A percentile compares a stretch with the other conserved stretches of the same genome.
Evolutionary conservation across 2,888 invertebrate species (phyloP).

Genomic region (Archips xylosteana): DNA sequence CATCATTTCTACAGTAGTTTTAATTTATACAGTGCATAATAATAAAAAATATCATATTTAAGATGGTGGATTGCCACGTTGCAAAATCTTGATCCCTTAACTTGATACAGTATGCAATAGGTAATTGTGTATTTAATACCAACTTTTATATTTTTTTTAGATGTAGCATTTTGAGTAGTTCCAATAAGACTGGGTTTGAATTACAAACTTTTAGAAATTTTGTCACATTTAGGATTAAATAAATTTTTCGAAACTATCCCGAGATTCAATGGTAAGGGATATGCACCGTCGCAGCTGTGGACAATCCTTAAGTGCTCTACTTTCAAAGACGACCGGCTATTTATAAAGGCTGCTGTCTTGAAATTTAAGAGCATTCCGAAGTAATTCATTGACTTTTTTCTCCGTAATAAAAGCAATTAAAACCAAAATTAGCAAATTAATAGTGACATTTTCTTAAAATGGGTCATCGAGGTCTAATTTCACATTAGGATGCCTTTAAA

Average conservation of each 20-base stretch:
- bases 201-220: too few species aligned
- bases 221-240: background rate
- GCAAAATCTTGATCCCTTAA: too few species aligned
- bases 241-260: background rate
- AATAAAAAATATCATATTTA: too few species aligned
- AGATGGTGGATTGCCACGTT: too few species aligned
- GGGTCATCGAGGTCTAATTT: background rate
- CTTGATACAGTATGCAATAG: too few species aligned
- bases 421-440: background rate
- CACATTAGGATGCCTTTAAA: background rate
- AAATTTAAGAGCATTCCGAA: background rate
- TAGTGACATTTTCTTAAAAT: background rate
- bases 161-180: too few species aligned
- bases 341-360: constrained; percentile 43
- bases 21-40: too few species aligned
- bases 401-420: background rate
- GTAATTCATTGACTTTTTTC: background rate
- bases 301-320: constrained; percentile 50
- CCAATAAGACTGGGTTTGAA: too few species aligned
- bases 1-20: too few species aligned
- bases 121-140: too few species aligned
- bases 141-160: too few species aligned
- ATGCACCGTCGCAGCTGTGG: constrained; percentile 49
- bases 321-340: constrained; percentile 52
- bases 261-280: background rate